These are phyloP conservation scores for Drosophila sucinea DNA, from an alignment of 1,140 invertebrate species.

Conservation along the genomic window DNA sequence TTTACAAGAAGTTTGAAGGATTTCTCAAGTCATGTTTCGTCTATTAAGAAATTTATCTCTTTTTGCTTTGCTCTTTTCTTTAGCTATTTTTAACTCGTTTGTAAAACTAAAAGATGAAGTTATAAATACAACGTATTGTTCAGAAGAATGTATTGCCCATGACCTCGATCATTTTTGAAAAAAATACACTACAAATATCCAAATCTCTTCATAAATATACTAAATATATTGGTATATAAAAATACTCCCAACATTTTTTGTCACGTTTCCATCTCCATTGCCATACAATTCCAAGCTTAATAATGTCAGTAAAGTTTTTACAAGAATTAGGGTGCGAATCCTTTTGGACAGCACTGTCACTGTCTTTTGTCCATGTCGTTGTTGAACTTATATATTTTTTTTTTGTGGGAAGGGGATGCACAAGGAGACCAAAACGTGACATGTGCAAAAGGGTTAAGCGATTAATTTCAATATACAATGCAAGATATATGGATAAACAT, in stretches of 20 bases:
- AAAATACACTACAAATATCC: too few relatives aligned
- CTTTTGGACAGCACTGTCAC: conserved; percentile 42
- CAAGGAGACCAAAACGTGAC: conserved; percentile 43
- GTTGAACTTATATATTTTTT: conserved; percentile 21
- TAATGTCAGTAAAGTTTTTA: conserved; percentile 53
- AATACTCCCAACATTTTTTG: not conserved
- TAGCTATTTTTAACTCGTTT: too few relatives aligned
- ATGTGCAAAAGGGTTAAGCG: conserved; percentile 53
- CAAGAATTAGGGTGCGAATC: conserved; percentile 39
- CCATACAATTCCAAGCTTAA: conserved; percentile 34
- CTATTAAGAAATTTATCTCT: too few relatives aligned
- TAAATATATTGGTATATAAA: too few relatives aligned
- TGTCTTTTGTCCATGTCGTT: conserved; percentile 35
- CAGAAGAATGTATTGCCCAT: too few relatives aligned
- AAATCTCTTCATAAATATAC: too few relatives aligned
- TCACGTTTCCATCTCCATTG: conserved; percentile 5
- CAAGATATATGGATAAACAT: conserved; percentile 35
- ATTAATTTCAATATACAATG: conserved; percentile 69
- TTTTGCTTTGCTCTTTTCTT: too few relatives aligned
- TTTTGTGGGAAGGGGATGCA: not conserved
- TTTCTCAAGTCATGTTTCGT: too few relatives aligned
- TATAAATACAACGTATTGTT: too few relatives aligned
- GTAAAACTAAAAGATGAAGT: too few relatives aligned
- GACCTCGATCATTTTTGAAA: too few relatives aligned
- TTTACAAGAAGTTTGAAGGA: too few relatives aligned